phyloP scores from a whole-genome alignment of 2,113 vertebrate genomes.

The Cercopithecus mona region DNA sequence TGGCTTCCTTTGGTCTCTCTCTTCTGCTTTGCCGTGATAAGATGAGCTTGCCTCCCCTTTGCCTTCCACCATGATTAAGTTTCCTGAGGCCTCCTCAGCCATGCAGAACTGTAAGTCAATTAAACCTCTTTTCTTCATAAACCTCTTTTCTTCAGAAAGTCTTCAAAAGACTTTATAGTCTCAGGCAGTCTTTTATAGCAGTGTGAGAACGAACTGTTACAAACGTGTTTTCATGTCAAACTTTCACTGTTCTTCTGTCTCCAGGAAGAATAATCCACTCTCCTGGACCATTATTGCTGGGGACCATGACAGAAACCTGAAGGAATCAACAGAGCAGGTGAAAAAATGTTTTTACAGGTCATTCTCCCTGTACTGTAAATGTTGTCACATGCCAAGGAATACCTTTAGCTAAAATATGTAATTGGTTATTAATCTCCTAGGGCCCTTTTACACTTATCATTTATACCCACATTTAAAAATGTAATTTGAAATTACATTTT shows the following conservation, averaged over 20 bases:
- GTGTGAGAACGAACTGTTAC: neutral
- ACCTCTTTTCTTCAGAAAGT: no score
- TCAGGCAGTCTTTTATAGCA: no score
- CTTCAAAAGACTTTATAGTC: no score
- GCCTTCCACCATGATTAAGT: no score
- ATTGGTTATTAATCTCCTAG: neutral
- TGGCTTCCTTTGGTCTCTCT: no score
- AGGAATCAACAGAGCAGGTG: neutral
- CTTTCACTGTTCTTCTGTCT: neutral
- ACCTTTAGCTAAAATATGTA: neutral
- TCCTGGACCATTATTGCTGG: neutral
- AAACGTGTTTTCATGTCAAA: neutral
- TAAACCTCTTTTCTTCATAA: no score
- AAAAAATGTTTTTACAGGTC: neutral
- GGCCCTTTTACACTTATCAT: neutral
- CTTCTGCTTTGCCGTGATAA: no score
- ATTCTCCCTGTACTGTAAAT: neutral
- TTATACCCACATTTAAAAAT: neutral
- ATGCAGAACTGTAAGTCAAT: no score
- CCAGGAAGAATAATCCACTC: neutral
- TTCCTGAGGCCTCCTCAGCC: no score
- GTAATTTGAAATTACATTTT: neutral
- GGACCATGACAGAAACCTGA: neutral
- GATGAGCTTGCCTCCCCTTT: no score
- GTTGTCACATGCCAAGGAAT: neutral